Percentiles rank a stretch among this genome's conserved stretches.
Conservation (phyloP, 1,140 invertebrate species). For the Atta texana region DNA sequence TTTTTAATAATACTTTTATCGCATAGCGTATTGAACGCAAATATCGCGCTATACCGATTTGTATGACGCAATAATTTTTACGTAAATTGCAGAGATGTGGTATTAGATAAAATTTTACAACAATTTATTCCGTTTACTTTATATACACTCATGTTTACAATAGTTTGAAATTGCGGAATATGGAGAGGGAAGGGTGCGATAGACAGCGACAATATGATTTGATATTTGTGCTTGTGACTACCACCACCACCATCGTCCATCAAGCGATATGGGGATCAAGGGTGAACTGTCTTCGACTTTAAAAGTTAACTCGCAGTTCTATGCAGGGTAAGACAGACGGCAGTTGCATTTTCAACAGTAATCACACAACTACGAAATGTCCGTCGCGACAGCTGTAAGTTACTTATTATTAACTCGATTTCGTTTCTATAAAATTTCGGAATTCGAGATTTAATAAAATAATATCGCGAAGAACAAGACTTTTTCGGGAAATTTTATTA, state of each 20-base stretch:
- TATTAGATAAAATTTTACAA: neutral
- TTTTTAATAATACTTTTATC: neutral
- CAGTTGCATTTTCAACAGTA: conserved; percentile 66
- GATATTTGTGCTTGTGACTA: conserved; percentile 68
- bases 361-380: conserved; percentile 72
- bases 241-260: neutral
- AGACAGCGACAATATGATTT: conserved; percentile 3
- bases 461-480: neutral
- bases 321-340: conserved; percentile 73
- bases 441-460: neutral
- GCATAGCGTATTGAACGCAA: neutral
- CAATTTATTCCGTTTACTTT: neutral
- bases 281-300: conserved; percentile 79
- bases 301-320: conserved; percentile 79
- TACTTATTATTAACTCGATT: neutral
- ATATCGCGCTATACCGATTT: neutral
- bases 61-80: neutral
- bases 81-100: neutral
- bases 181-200: neutral
- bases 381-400: conserved; percentile 79
- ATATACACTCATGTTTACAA: neutral
- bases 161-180: neutral
- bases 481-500: neutral
- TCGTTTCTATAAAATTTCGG: neutral
- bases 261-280: conserved; percentile 78